Conservation (phyloP, 2,797 vertebrate genomes). For the Acanthurus lineatus region DNA sequence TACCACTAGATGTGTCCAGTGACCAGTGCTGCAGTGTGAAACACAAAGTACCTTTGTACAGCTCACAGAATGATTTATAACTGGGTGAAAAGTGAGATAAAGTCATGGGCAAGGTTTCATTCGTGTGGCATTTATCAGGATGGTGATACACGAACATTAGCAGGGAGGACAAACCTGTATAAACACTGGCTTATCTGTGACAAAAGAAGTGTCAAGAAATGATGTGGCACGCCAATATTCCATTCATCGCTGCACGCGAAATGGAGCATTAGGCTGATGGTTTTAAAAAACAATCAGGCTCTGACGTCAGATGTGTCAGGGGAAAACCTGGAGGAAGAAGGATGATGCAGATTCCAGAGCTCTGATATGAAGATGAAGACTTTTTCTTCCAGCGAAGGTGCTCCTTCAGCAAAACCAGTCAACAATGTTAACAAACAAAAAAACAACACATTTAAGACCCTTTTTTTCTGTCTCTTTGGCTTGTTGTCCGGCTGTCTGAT, state of each 20-base stretch:
- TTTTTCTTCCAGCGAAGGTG: constrained; percentile 34
- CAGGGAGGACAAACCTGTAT: constrained; percentile 70
- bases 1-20: neutral
- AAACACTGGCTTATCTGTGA: constrained; percentile 67
- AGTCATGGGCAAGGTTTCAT: constrained; percentile 16
- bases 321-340: constrained; percentile 35
- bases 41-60: neutral
- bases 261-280: neutral
- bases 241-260: constrained; percentile 4
- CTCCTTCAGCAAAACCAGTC: constrained; percentile 7
- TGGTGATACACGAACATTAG: neutral
- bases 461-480: constrained; percentile 20
- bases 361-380: constrained; percentile 60
- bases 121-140: constrained; percentile 50
- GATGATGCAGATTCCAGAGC: constrained; percentile 47
- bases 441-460: neutral
- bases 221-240: constrained; percentile 27
- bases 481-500: constrained; percentile 57
- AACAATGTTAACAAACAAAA: constrained; percentile 17
- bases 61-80: constrained; percentile 61
- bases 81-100: constrained; percentile 44
- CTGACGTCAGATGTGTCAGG: constrained; percentile 28
- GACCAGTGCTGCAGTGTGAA: neutral
- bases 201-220: constrained; percentile 27
- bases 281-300: neutral